A percentile compares a stretch with the other conserved stretches of the same genome.
phyloP scores from a whole-genome alignment of 2,113 vertebrate genomes.

The Oreotrochilus melanogaster region DNA sequence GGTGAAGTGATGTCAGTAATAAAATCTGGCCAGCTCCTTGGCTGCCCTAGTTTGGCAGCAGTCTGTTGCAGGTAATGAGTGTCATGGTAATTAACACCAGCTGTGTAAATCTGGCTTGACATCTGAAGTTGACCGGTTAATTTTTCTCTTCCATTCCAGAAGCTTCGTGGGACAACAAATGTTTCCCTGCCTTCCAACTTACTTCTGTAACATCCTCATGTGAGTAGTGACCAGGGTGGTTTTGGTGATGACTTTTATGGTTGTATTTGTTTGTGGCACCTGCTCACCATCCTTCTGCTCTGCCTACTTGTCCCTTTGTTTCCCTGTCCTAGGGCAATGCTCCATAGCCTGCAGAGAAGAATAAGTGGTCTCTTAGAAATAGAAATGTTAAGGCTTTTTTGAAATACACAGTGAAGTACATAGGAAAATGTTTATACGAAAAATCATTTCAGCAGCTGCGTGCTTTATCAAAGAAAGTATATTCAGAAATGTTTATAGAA shows the following conservation, averaged over 20 bases:
- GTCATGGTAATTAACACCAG: not conserved
- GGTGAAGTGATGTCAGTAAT: not conserved
- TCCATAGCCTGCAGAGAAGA: not conserved
- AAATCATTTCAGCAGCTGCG: not conserved
- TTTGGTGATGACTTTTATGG: not conserved
- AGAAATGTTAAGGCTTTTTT: not conserved
- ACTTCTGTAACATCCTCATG: not conserved
- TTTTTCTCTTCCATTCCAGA: constrained; percentile 23
- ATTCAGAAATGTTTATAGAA: constrained; percentile 9
- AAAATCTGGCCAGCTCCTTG: not conserved
- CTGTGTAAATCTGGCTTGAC: not conserved
- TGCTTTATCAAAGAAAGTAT: not conserved
- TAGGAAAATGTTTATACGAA: not conserved
- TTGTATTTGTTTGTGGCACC: not conserved
- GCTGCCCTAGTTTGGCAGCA: not conserved
- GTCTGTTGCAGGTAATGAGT: not conserved
- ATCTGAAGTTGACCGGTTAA: not conserved
- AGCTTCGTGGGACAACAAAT: not conserved
- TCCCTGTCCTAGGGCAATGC: not conserved
- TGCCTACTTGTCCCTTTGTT: not conserved
- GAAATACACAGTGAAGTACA: not conserved
- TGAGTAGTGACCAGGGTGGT: not conserved
- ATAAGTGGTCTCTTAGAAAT: not conserved
- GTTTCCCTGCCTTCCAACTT: not conserved
- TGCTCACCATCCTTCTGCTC: not conserved